Conservation (phyloP, 1,140 invertebrate species). For the Lepidurus couesii region DNA sequence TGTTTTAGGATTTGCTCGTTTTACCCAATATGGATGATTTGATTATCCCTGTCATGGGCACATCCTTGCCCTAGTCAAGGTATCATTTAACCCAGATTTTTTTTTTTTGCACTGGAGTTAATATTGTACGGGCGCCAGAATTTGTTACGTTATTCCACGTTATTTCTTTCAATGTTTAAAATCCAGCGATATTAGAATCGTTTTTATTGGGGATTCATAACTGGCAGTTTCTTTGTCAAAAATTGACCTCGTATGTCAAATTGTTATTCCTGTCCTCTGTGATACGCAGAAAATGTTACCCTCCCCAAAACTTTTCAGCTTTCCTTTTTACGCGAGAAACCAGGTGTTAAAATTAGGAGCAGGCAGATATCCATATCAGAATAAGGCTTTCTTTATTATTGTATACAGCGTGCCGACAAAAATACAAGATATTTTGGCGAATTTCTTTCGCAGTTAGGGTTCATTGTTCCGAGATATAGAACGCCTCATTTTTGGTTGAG, state of each 20-base stretch:
- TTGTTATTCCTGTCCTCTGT: constrained; percentile 13
- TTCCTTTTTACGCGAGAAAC: neutral
- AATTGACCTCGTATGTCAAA: neutral
- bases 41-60: neutral
- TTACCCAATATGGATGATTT: constrained; percentile 14
- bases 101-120: neutral
- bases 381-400: neutral
- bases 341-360: neutral
- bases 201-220: neutral
- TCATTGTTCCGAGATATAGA: no score
- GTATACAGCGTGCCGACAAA: neutral
- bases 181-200: neutral
- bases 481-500: no score
- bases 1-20: neutral
- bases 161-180: neutral
- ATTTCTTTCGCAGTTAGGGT: neutral
- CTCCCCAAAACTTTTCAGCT: neutral
- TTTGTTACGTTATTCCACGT: neutral
- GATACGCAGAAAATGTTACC: neutral
- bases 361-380: neutral
- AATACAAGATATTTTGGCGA: neutral
- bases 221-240: neutral
- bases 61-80: constrained; percentile 20
- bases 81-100: neutral
- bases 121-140: neutral